Conservation (phyloP, 2,888 invertebrate species). For the Argyresthia albistria region DNA sequence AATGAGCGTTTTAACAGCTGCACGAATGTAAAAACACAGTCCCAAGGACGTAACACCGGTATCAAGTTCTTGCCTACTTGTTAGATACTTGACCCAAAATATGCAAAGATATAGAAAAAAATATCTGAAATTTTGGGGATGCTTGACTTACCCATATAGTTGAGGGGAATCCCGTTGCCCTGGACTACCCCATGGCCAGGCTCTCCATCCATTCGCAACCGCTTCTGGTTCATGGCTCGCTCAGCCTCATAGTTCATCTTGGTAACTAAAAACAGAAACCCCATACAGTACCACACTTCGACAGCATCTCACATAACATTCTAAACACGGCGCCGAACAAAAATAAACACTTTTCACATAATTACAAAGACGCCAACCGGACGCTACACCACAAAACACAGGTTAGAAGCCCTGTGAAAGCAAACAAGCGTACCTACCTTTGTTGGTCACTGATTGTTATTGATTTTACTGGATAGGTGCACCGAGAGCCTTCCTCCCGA, state of each 20-base stretch:
- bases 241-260: slow-evolving; percentile 71
- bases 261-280: slow-evolving; percentile 58
- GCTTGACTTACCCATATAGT: slow-evolving; percentile 55
- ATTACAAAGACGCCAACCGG: slow-evolving; percentile 66
- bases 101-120: neutral
- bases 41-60: too few relatives aligned
- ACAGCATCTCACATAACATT: slow-evolving; percentile 29
- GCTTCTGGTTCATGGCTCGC: slow-evolving; percentile 69
- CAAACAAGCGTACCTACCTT: slow-evolving; percentile 74
- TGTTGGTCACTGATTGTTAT: slow-evolving; percentile 71
- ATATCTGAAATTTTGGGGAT: neutral
- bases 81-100: neutral
- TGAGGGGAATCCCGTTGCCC: slow-evolving; percentile 66
- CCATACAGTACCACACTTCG: slow-evolving; percentile 25
- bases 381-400: slow-evolving; percentile 67
- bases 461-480: slow-evolving; percentile 68
- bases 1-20: too few relatives aligned
- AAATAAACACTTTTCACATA: slow-evolving; percentile 22
- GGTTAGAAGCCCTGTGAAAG: slow-evolving; percentile 63
- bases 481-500: slow-evolving; percentile 51
- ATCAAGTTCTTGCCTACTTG: too few relatives aligned
- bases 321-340: slow-evolving; percentile 19
- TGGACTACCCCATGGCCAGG: slow-evolving; percentile 67
- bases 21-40: too few relatives aligned
- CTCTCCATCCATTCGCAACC: slow-evolving; percentile 67